phyloP scores from a whole-genome alignment of 2,888 invertebrate species.

The Deilephila porcellus region DNA sequence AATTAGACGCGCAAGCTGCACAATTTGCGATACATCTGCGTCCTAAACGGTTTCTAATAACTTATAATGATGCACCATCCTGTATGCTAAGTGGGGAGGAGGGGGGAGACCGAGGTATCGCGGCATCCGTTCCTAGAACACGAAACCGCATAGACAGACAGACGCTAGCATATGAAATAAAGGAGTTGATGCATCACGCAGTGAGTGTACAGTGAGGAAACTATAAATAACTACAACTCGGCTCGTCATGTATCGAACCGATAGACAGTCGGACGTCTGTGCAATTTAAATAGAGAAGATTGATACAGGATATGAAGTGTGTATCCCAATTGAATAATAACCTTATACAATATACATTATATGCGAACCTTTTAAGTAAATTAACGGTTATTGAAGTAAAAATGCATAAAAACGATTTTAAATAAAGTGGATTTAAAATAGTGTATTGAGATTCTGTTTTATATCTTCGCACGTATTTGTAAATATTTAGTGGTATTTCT shows the following conservation, averaged over 20 bases:
- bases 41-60: constrained; percentile 51
- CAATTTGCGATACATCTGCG: constrained; percentile 30
- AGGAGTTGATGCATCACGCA: constrained; percentile 10
- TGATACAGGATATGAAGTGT: background rate
- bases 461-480: too few species aligned
- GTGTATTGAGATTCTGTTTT: too few species aligned
- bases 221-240: background rate
- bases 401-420: too few species aligned
- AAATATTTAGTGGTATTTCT: too few species aligned
- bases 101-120: constrained; percentile 38
- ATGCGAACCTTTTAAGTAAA: background rate
- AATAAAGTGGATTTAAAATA: too few species aligned
- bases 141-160: constrained; percentile 54
- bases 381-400: background rate
- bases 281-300: constrained; percentile 44
- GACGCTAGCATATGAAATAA: constrained; percentile 55
- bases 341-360: background rate
- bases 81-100: constrained; percentile 38
- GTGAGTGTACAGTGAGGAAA: background rate
- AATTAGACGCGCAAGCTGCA: constrained; percentile 44
- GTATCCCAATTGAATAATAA: background rate
- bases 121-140: constrained; percentile 66
- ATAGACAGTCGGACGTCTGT: constrained; percentile 63
- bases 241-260: constrained; percentile 36
- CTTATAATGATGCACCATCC: constrained; percentile 56